phyloP scores from a whole-genome alignment of 2,113 vertebrate genomes.

The Chloropsis hardwickii region DNA sequence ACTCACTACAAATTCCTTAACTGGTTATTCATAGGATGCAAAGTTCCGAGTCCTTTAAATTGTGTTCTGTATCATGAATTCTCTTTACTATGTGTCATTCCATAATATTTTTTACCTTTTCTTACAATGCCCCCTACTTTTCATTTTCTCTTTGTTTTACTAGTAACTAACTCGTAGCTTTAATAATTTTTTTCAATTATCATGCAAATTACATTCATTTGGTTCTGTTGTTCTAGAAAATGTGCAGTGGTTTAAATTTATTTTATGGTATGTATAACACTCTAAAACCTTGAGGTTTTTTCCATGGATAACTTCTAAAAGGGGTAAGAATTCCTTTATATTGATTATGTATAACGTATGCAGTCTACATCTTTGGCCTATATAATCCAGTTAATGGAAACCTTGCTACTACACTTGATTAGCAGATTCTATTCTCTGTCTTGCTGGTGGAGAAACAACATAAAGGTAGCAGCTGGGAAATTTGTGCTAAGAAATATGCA shows the following conservation, averaged over 20 bases:
- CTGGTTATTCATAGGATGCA: not conserved
- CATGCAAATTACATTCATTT: not conserved
- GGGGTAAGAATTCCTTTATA: not conserved
- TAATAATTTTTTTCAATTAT: not conserved
- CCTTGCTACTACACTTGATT: not conserved
- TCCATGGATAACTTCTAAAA: not conserved
- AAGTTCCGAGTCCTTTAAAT: not conserved
- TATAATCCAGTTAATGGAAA: not conserved
- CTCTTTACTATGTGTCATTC: not conserved
- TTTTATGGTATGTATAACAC: not conserved
- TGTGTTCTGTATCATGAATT: not conserved
- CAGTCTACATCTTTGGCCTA: not conserved
- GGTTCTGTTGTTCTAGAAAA: not conserved
- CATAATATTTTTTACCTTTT: accelerated
- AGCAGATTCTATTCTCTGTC: not conserved
- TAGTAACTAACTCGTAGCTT: not conserved
- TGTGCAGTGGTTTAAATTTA: not conserved
- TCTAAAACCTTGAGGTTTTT: not conserved
- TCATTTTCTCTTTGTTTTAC: not conserved
- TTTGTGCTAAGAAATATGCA: not conserved
- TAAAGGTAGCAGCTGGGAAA: not conserved
- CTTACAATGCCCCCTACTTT: not conserved
- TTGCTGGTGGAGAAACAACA: not conserved
- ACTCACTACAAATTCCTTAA: not conserved
- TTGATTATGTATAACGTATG: not conserved